A percentile compares a stretch with the other conserved stretches of the same genome.
phyloP scores from a whole-genome alignment of 1,140 invertebrate genomes.

The Trypoxylus dichotomus region DNA sequence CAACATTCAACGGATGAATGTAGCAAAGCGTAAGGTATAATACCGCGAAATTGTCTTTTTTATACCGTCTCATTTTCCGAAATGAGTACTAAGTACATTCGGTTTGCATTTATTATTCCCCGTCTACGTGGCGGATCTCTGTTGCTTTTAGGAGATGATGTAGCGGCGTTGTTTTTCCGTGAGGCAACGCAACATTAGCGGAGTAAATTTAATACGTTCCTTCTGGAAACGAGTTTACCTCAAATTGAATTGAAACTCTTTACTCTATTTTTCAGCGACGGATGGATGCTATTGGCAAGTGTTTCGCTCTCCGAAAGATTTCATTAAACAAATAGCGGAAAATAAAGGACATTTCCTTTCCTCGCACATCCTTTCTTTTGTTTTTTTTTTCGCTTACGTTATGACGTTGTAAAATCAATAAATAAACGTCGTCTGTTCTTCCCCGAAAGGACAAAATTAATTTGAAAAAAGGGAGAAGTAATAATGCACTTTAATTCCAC shows the following conservation, averaged over 20 bases:
- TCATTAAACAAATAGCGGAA: background rate
- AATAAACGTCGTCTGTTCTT: background rate
- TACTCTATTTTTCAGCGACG: background rate
- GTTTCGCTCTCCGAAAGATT: background rate
- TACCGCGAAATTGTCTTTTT: constrained; percentile 24
- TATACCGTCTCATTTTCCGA: constrained; percentile 8
- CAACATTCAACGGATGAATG: background rate
- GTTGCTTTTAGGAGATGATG: background rate
- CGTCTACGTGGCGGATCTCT: background rate
- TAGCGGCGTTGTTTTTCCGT: background rate
- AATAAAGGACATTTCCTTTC: background rate
- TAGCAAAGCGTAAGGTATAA: constrained; percentile 7
- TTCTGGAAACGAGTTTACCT: background rate
- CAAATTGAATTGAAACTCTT: constrained; percentile 7
- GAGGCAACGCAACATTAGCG: background rate
- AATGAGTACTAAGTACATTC: constrained; percentile 12
- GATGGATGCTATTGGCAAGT: background rate
- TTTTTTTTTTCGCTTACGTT: background rate
- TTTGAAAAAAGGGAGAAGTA: background rate
- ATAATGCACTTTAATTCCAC: constrained; percentile 3
- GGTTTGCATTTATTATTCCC: background rate
- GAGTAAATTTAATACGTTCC: background rate
- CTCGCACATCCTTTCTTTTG: too few relatives aligned
- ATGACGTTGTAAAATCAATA: background rate
- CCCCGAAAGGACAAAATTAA: background rate